Conservation (phyloP, 2,113 vertebrate genomes). For the Hepsetus odoe region DNA sequence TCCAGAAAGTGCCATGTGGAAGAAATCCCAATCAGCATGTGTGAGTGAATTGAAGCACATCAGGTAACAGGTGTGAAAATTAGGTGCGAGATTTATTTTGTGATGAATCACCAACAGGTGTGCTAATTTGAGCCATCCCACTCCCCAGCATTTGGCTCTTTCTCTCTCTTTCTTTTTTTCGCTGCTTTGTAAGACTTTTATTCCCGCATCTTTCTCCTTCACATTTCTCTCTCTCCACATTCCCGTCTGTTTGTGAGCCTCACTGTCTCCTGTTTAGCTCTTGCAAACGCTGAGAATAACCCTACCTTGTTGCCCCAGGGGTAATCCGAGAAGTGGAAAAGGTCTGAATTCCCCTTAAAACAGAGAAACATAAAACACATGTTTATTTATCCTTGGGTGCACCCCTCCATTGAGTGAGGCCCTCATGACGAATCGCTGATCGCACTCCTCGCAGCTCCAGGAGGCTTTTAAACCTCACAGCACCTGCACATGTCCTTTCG, state of each 20-base stretch:
- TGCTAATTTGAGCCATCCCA: constrained; percentile 70
- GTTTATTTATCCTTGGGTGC: constrained; percentile 37
- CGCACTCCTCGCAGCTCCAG: constrained; percentile 50
- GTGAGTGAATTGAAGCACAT: constrained; percentile 66
- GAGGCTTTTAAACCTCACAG: constrained; percentile 50
- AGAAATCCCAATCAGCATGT: constrained; percentile 64
- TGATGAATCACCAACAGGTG: constrained; percentile 82
- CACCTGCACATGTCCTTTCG: constrained; percentile 55
- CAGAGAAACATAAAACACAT: constrained; percentile 66
- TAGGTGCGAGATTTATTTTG: constrained; percentile 83
- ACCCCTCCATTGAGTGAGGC: constrained; percentile 56
- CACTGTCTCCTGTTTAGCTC: constrained; percentile 7
- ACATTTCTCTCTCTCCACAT: background rate
- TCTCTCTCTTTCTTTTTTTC: constrained; percentile 46
- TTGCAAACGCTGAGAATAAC: constrained; percentile 14
- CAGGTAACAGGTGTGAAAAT: constrained; percentile 81
- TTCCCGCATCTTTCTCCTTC: constrained; percentile 51
- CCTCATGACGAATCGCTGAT: constrained; percentile 57
- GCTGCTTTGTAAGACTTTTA: constrained; percentile 12
- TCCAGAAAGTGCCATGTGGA: constrained; percentile 54
- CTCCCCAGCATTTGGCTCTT: constrained; percentile 49
- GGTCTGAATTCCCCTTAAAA: constrained; percentile 49
- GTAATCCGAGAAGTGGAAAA: constrained; percentile 62
- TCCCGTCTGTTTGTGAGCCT: background rate
- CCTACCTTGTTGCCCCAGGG: constrained; percentile 56